Percentiles rank a stretch among this genome's conserved stretches.
Conservation (phyloP, 1,140 invertebrate genomes). For the Aphaenogaster ashmeadi region DNA sequence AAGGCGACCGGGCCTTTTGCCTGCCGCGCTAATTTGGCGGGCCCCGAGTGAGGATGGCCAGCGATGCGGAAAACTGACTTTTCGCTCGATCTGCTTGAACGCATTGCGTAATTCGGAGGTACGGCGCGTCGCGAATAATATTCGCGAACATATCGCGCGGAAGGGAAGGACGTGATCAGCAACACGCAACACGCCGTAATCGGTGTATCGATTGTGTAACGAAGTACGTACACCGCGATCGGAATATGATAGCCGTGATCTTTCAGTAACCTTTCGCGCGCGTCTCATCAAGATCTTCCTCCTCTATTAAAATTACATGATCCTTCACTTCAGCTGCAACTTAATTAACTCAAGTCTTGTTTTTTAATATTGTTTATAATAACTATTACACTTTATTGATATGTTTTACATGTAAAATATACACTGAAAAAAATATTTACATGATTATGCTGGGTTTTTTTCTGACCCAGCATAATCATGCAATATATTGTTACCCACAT, state of each 20-base stretch:
- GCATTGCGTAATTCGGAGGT: constrained; percentile 50
- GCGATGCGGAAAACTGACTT: constrained; percentile 50
- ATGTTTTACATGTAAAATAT: neutral
- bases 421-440: no score
- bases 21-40: constrained; percentile 45
- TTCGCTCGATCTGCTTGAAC: constrained; percentile 44
- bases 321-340: neutral
- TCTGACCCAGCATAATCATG: no score
- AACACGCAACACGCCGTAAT: constrained; percentile 29
- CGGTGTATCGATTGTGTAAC: neutral
- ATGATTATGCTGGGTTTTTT: no score
- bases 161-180: neutral
- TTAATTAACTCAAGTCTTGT: neutral
- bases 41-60: neutral
- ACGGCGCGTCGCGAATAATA: constrained; percentile 25
- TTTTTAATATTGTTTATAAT: neutral
- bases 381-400: neutral
- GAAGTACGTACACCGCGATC: neutral
- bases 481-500: no score
- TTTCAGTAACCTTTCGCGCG: neutral
- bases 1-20: constrained; percentile 16
- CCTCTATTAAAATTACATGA: neutral
- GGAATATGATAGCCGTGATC: neutral
- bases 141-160: constrained; percentile 17
- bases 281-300: neutral